phyloP scores from a whole-genome alignment of 2,888 invertebrate genomes.

The Drosophila paracracens region DNA sequence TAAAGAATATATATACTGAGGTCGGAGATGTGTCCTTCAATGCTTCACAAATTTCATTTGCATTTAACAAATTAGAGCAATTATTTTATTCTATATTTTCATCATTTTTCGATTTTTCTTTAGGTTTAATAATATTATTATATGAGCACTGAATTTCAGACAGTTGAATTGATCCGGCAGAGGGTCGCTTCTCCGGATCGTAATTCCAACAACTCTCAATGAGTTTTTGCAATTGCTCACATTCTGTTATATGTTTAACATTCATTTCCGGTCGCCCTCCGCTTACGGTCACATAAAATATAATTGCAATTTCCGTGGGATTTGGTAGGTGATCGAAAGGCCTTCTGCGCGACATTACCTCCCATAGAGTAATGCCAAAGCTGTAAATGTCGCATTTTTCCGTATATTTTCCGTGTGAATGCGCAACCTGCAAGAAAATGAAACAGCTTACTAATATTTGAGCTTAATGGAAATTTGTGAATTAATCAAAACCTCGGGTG shows the following conservation, averaged over 20 bases:
- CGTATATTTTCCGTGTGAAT: fast-evolving
- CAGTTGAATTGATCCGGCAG: background rate
- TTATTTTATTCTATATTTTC: no score
- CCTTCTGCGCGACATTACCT: background rate
- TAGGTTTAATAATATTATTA: no score
- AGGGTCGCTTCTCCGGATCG: background rate
- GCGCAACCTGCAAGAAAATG: fast-evolving
- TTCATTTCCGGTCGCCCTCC: background rate
- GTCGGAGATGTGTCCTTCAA: no score
- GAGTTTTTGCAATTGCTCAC: background rate
- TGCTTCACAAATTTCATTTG: no score
- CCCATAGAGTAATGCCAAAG: background rate
- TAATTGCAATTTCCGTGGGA: no score
- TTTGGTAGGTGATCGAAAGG: background rate
- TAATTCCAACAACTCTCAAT: conserved; percentile 1
- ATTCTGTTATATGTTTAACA: background rate
- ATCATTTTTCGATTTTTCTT: no score
- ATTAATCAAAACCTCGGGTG: background rate
- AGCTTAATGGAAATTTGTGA: background rate
- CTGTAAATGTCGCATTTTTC: background rate
- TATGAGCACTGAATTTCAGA: background rate
- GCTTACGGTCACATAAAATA: fast-evolving
- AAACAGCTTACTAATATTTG: background rate
- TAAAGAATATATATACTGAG: no score
- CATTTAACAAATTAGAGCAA: no score